These are phyloP conservation scores for Saturnia japonica DNA, from an alignment of 2,888 invertebrate species.

Conservation along the genomic window DNA sequence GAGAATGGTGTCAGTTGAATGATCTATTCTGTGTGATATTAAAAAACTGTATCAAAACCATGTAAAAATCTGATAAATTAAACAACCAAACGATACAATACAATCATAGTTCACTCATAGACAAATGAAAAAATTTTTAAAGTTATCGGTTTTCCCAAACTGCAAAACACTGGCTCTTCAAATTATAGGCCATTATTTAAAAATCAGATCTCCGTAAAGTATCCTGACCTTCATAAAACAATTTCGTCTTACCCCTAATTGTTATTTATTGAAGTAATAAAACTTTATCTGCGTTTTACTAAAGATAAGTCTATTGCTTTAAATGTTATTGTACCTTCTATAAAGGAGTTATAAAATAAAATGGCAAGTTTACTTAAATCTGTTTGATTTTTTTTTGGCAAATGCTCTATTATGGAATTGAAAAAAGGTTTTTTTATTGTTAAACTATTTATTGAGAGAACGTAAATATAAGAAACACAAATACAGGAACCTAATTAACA, in stretches of 20 bases:
- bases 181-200: conserved; percentile 15
- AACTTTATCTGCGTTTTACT: conserved; percentile 48
- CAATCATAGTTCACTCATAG: not conserved
- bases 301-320: conserved; percentile 39
- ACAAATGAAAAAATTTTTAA: not conserved
- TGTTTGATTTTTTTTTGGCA: not conserved
- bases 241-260: conserved; percentile 55
- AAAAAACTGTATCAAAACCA: not conserved
- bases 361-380: conserved; percentile 35
- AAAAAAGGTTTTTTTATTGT: no score
- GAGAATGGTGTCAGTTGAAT: no score
- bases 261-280: conserved; percentile 57
- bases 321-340: conserved; percentile 39
- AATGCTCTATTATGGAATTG: not conserved
- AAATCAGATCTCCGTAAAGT: conserved; percentile 32
- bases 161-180: conserved; percentile 14
- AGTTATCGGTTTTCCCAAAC: not conserved
- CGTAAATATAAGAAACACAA: no score
- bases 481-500: no score
- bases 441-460: no score
- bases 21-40: not conserved
- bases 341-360: conserved; percentile 31
- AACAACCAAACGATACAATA: not conserved
- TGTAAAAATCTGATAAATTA: not conserved
- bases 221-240: conserved; percentile 41